These are phyloP conservation scores for Leucophenga maculata DNA, from an alignment of 2,888 invertebrate genomes.

Conservation along the genomic window DNA sequence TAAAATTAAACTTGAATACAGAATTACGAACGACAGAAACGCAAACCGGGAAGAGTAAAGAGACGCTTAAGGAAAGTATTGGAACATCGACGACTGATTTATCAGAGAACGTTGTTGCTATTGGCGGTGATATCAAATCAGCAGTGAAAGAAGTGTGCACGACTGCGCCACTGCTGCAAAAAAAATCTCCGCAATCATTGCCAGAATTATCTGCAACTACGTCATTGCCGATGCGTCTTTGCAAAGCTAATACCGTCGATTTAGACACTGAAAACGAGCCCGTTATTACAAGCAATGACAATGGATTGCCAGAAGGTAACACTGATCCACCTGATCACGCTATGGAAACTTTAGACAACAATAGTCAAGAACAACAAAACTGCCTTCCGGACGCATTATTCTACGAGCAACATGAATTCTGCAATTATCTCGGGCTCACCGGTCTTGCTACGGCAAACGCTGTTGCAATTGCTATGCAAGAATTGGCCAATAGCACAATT, in stretches of 20 bases:
- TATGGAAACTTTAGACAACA: not conserved
- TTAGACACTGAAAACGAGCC: not conserved
- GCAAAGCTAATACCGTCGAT: not conserved
- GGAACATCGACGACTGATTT: constrained; percentile 18
- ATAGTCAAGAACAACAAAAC: not conserved
- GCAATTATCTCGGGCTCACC: constrained; percentile 69
- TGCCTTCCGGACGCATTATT: constrained; percentile 39
- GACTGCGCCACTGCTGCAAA: too few relatives aligned
- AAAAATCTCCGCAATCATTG: constrained; percentile 23
- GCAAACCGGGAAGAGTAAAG: not conserved
- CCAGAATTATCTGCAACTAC: constrained; percentile 14
- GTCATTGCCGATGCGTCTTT: not conserved
- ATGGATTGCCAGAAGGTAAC: not conserved
- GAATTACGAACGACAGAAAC: not conserved
- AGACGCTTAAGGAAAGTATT: not conserved
- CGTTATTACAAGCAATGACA: not conserved
- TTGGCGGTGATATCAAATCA: constrained; percentile 16
- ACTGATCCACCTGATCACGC: not conserved
- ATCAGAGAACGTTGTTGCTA: not conserved
- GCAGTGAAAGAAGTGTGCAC: constrained; percentile 36
- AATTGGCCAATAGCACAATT: constrained; percentile 61
- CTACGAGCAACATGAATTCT: constrained; percentile 70
- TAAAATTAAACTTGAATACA: too few relatives aligned
- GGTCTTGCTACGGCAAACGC: constrained; percentile 69
- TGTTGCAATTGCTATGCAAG: constrained; percentile 62